phyloP scores from a whole-genome alignment of 92 coral and sea anemone species.

The Metridium senile region DNA sequence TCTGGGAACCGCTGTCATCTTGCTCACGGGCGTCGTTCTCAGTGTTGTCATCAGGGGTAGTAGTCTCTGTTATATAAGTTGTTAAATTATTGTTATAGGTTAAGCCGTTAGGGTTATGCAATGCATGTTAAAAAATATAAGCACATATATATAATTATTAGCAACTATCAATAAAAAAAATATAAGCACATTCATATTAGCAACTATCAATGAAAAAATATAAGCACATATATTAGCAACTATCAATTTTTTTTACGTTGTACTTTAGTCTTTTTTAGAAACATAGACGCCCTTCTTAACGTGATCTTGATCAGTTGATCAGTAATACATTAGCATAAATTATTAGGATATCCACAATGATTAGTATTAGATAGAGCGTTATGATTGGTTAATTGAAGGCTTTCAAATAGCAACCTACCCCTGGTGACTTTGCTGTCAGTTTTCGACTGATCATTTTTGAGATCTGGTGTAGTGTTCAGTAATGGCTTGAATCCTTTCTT shows the following conservation, averaged over 20 bases:
- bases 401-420: slow-evolving; percentile 36
- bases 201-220: too few relatives aligned
- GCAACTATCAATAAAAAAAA: neutral
- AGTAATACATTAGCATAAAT: neutral
- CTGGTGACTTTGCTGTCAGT: slow-evolving; percentile 6
- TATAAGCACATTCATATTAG: too few relatives aligned
- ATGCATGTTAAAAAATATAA: neutral
- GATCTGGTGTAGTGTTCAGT: neutral
- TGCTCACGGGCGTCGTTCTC: neutral
- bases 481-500: slow-evolving; percentile 30
- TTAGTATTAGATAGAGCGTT: neutral
- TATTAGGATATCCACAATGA: neutral
- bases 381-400: slow-evolving; percentile 5
- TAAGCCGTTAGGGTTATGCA: neutral
- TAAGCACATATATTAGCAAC: too few relatives aligned
- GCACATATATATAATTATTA: neutral
- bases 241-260: too few relatives aligned
- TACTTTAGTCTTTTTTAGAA: too few relatives aligned
- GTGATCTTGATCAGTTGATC: too few relatives aligned
- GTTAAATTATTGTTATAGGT: neutral
- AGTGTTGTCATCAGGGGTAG: slow-evolving; percentile 1
- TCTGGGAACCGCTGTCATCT: neutral
- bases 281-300: too few relatives aligned
- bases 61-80: neutral
- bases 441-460: neutral